Conservation (phyloP, 2,888 invertebrate genomes). For the Lobophora halterata region DNA sequence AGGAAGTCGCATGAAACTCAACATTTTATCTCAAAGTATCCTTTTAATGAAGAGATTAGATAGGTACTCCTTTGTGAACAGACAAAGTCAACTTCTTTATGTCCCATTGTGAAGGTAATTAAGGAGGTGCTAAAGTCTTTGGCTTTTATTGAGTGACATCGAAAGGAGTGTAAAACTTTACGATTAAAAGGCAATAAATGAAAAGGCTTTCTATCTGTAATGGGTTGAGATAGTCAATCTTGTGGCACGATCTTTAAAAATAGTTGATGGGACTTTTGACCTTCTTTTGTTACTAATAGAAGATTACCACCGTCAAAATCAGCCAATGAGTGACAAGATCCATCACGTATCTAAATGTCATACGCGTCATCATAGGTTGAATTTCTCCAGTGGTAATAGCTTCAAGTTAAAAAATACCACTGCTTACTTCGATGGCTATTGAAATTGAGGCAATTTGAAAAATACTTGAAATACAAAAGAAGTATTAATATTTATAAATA, state of each 20-base stretch:
- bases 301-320: too few relatives aligned
- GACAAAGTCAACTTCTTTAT: slow-evolving; percentile 26
- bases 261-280: too few relatives aligned
- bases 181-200: slow-evolving; percentile 24
- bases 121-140: slow-evolving; percentile 30
- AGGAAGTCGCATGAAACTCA: background rate
- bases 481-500: too few relatives aligned
- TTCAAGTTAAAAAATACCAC: too few relatives aligned
- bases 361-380: too few relatives aligned
- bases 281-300: too few relatives aligned
- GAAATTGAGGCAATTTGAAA: too few relatives aligned
- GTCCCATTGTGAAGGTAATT: slow-evolving; percentile 31
- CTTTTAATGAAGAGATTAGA: slow-evolving; percentile 13
- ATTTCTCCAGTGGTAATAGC: too few relatives aligned
- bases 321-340: too few relatives aligned
- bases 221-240: background rate
- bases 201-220: slow-evolving; percentile 11
- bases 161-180: slow-evolving; percentile 30
- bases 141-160: slow-evolving; percentile 32
- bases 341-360: too few relatives aligned
- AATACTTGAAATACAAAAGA: too few relatives aligned
- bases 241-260: background rate
- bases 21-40: slow-evolving; percentile 4
- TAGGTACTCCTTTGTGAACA: slow-evolving; percentile 12
- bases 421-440: too few relatives aligned